Conservation (phyloP, 2,113 vertebrate genomes). For the Grallaria varia region DNA sequence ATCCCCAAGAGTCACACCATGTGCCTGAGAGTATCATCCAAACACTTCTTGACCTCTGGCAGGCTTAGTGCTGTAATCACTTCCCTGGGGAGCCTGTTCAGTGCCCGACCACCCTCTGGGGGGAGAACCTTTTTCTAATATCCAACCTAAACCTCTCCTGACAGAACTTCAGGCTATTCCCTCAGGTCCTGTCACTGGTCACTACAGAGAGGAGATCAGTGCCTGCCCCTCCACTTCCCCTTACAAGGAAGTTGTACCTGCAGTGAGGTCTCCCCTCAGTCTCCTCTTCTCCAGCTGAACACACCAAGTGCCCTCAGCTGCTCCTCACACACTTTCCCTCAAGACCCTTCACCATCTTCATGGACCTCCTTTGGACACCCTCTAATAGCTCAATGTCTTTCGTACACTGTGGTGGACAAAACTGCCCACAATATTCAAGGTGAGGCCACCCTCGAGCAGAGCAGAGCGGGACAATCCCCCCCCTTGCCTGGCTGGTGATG, state of each 20-base stretch:
- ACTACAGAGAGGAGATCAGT: not conserved
- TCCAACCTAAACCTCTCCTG: not conserved
- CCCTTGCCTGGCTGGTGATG: fast-evolving
- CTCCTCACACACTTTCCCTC: not conserved
- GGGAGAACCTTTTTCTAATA: not conserved
- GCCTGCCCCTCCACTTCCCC: not conserved
- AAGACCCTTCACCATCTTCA: not conserved
- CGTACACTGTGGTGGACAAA: not conserved
- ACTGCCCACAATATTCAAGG: not conserved
- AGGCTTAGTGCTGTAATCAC: not conserved
- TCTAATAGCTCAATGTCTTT: not conserved
- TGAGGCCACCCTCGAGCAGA: not conserved
- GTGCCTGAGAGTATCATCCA: not conserved
- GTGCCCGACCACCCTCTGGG: not conserved
- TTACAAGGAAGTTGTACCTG: not conserved
- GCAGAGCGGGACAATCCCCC: not conserved
- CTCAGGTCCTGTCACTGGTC: not conserved
- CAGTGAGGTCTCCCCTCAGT: not conserved
- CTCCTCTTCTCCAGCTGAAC: not conserved
- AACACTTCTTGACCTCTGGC: not conserved
- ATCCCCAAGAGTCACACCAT: not conserved
- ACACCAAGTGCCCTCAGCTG: not conserved
- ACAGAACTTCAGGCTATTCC: not conserved
- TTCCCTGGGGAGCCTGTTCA: not conserved
- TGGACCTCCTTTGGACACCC: not conserved